Evolutionary conservation across 2,113 vertebrate species (phyloP).

Genomic region (Dryoscopus gambensis): DNA sequence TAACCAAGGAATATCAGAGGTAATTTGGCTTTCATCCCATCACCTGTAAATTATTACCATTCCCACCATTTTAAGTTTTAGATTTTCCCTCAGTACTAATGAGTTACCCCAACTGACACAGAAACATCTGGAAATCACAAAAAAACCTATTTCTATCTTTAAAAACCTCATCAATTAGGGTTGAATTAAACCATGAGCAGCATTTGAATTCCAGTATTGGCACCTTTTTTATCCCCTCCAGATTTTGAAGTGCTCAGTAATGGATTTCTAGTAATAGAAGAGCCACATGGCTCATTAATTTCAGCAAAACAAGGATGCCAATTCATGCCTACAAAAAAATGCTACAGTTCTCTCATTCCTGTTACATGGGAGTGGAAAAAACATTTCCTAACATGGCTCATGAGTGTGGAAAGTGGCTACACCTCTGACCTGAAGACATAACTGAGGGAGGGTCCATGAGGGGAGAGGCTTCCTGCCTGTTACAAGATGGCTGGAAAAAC

Average conservation of each 20-base stretch:
- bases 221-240: background rate
- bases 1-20: background rate
- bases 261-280: background rate
- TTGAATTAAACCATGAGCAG: background rate
- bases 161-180: background rate
- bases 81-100: background rate
- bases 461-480: background rate
- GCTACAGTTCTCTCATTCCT: background rate
- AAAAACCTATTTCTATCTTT: background rate
- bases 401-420: background rate
- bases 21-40: background rate
- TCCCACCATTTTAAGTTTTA: background rate
- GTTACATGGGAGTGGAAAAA: background rate
- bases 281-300: background rate
- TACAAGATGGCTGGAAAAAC: accelerated
- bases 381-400: background rate
- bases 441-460: accelerated
- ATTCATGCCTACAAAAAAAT: background rate
- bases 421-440: background rate
- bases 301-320: background rate
- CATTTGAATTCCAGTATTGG: background rate
- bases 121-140: background rate
- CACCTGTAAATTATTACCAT: background rate
- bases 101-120: background rate
- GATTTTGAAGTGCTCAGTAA: background rate